phyloP scores from a whole-genome alignment of 2,113 vertebrate genomes.

The Microtus richardsoni region DNA sequence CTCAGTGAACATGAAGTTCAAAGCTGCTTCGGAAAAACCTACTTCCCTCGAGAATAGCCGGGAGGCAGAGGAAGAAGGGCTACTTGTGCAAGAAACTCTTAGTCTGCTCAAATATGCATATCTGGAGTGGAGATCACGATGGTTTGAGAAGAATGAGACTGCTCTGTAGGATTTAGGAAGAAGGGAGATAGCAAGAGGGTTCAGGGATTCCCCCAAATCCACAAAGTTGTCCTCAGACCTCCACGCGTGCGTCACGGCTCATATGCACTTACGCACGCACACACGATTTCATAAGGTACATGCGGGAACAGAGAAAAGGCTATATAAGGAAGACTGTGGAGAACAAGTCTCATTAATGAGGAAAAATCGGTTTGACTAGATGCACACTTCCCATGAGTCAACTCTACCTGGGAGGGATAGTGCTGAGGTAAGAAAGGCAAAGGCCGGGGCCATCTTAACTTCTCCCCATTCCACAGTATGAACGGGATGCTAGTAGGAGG shows the following conservation, averaged over 20 bases:
- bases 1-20: slow-evolving; percentile 43
- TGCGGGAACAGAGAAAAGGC: slow-evolving; percentile 4
- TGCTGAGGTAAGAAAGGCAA: neutral
- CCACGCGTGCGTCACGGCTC: neutral
- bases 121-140: neutral
- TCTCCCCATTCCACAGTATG: neutral
- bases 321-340: slow-evolving; percentile 41
- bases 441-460: too few relatives aligned
- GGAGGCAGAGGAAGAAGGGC: neutral
- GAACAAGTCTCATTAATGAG: neutral
- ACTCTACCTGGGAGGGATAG: neutral
- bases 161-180: neutral
- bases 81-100: neutral
- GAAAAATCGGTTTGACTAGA: neutral
- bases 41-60: neutral
- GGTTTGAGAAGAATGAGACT: neutral
- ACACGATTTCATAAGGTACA: slow-evolving; percentile 2
- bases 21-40: slow-evolving; percentile 35
- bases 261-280: neutral
- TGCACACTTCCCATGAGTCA: neutral
- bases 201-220: neutral
- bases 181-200: neutral
- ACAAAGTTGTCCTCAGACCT: neutral
- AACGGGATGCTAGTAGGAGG: neutral
- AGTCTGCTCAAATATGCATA: neutral